Conservation (phyloP, 2,888 invertebrate genomes). For the Erynnis tages region DNA sequence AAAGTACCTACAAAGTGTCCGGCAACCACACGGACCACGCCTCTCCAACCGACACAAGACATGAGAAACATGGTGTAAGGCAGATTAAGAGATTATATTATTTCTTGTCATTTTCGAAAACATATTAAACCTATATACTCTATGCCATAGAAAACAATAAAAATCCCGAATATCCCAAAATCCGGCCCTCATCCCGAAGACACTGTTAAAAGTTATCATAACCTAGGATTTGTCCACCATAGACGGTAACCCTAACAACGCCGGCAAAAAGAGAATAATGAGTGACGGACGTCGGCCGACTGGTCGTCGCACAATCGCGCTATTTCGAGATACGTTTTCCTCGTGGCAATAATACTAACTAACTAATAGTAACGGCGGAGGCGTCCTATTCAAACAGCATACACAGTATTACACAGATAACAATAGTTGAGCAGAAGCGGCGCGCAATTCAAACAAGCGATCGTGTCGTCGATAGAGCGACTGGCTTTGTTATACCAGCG, state of each 20-base stretch:
- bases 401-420: slow-evolving; percentile 2
- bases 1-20: no score
- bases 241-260: slow-evolving; percentile 35
- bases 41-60: no score
- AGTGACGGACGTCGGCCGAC: slow-evolving; percentile 43
- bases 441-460: slow-evolving; percentile 21
- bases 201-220: no score
- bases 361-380: slow-evolving; percentile 54
- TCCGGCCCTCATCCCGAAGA: no score
- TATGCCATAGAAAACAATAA: no score
- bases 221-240: no score
- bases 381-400: slow-evolving; percentile 9
- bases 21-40: no score
- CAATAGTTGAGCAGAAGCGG: slow-evolving; percentile 3
- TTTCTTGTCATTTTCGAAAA: no score
- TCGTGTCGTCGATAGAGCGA: not conserved
- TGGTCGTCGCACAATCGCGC: slow-evolving; percentile 59
- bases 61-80: no score
- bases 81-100: no score
- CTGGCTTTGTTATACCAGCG: slow-evolving; percentile 25
- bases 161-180: no score
- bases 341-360: slow-evolving; percentile 61
- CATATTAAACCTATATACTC: no score
- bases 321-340: slow-evolving; percentile 73
- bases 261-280: slow-evolving; percentile 68